Base-by-base conservation (phyloP, 2,888 invertebrate species). In the Phrixothrix hirtus region DNA sequence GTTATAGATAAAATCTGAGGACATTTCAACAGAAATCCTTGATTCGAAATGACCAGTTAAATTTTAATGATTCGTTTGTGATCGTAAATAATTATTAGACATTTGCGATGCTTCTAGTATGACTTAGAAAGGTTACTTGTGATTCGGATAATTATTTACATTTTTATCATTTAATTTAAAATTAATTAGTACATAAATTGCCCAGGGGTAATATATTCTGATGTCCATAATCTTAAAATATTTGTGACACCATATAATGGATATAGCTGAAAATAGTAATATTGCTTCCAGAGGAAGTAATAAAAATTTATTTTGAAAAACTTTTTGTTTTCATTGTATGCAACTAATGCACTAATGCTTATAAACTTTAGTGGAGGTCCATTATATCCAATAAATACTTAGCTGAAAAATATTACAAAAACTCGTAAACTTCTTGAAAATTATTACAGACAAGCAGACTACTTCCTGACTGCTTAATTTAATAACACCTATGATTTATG, bases 381-480 rank as follows among this genome's bases (percentile, higher is more conserved):
- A n/a, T n/a, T n/a, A n/a, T n/a, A n/a, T n/a, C n/a, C n/a, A n/a
- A n/a, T n/a, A n/a, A n/a, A n/a, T n/a, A n/a, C n/a, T n/a, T n/a
- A n/a, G n/a, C n/a, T n/a, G 21, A 21, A 21, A 21, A 21, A 5
- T 5, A 21, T 5, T 5, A 21, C 3, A 21, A 21, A 21, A 21
- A 21, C 21, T 21, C 21, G 21, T 7, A 7, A 21, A 7, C 21
- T 21, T 21, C 21, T 13, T 12, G 31, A 31, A 31, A 31, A 31
- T 31, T 31, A 31, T 12, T 10, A 7, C 12, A 31, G 31, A 31
- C 31, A 31, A 11, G 13, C 13, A 7, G 31, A 31, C 31, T 1
- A 31, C 31, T 31, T 31, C 31, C 31, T 31, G 31, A 12, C 3
- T 7, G 31, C 12, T 31, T 31, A 31, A 21, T n/a, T 31, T 31